phyloP scores from a whole-genome alignment of 1,140 invertebrate genomes.

The Diuraphis noxia region DNA sequence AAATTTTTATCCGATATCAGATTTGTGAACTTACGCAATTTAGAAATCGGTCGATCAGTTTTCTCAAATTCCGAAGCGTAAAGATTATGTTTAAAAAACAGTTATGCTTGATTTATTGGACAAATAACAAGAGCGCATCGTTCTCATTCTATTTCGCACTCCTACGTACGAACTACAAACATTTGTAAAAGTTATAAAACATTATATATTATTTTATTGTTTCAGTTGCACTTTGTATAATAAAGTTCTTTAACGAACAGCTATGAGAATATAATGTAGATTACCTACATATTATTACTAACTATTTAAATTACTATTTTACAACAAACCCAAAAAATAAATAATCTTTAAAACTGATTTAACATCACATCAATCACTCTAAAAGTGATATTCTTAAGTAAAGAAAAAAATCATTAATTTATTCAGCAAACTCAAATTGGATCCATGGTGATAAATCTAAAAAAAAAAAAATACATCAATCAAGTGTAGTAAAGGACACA shows the following conservation, averaged over 20 bases:
- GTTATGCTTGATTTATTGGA: no score
- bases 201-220: no score
- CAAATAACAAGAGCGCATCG: not conserved
- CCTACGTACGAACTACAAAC: no score
- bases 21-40: not conserved
- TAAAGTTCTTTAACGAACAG: not conserved
- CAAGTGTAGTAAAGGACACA: not conserved
- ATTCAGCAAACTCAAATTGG: constrained; percentile 20
- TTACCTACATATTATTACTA: not conserved
- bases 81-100: not conserved
- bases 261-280: not conserved
- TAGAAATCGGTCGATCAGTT: not conserved
- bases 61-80: not conserved
- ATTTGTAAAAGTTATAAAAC: not conserved
- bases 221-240: no score
- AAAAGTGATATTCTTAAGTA: constrained; percentile 8
- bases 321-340: not conserved
- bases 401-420: constrained; percentile 37
- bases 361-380: constrained; percentile 31
- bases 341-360: constrained; percentile 14
- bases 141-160: no score
- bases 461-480: constrained; percentile 26
- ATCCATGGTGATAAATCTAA: constrained; percentile 22
- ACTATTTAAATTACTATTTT: not conserved
- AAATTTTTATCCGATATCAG: not conserved